These are phyloP conservation scores for Carterocephalus palaemon DNA, from an alignment of 2,888 invertebrate genomes.

Conservation along the genomic window DNA sequence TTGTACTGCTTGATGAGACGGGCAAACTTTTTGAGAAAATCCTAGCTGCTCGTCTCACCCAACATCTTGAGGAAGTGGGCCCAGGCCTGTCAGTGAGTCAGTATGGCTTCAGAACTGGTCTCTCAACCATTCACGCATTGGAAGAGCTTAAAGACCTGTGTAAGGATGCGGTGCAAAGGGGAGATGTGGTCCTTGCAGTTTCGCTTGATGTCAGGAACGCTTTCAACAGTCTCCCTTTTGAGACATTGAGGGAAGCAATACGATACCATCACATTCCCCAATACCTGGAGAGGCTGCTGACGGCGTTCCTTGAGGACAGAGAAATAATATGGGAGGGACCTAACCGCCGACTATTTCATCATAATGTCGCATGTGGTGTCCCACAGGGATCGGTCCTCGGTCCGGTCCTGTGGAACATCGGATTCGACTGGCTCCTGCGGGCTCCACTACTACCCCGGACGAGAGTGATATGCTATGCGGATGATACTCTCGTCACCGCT, in stretches of 20 bases:
- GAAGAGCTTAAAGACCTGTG: too few relatives aligned
- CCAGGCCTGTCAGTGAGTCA: too few relatives aligned
- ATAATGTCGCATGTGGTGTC: constrained; percentile 29
- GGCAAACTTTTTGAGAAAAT: too few relatives aligned
- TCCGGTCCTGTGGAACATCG: constrained; percentile 33
- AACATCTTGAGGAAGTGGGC: too few relatives aligned
- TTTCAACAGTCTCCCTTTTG: constrained; percentile 31
- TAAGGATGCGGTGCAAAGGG: constrained; percentile 20
- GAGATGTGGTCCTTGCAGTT: constrained; percentile 27
- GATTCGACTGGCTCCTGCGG: constrained; percentile 26
- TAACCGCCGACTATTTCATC: too few relatives aligned
- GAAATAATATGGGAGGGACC: too few relatives aligned
- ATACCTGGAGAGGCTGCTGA: too few relatives aligned
- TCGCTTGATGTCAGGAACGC: constrained; percentile 32
- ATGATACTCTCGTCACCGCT: constrained; percentile 20
- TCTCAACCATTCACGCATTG: too few relatives aligned
- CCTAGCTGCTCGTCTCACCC: too few relatives aligned
- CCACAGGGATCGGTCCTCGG: constrained; percentile 32
- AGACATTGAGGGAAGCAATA: constrained; percentile 26
- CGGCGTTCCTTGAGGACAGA: too few relatives aligned
- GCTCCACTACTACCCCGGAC: constrained; percentile 9
- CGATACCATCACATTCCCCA: constrained; percentile 24
- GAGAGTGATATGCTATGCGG: constrained; percentile 23
- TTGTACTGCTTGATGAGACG: too few relatives aligned
- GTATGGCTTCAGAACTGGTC: too few relatives aligned